Conservation (phyloP, 2,113 vertebrate genomes). For the Oreocharis arfaki region DNA sequence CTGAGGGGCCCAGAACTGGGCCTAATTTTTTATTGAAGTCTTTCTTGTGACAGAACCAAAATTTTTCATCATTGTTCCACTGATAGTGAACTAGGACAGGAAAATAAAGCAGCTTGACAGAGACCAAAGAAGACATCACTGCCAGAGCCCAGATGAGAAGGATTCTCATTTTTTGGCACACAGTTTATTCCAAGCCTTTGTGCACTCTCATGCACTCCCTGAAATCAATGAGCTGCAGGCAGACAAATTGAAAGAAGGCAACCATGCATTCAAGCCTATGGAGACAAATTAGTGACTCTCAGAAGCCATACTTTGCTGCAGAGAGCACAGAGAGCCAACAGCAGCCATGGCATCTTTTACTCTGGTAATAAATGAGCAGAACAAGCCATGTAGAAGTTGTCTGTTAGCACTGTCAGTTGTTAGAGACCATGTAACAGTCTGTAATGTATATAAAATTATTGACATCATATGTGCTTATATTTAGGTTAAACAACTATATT, state of each 20-base stretch:
- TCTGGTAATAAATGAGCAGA: neutral
- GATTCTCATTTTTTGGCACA: neutral
- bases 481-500: slow-evolving; percentile 37
- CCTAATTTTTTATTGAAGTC: neutral
- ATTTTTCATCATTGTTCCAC: neutral
- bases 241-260: neutral
- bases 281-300: neutral
- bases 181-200: neutral
- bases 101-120: neutral
- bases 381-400: neutral
- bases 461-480: slow-evolving; percentile 38
- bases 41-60: neutral
- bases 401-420: neutral
- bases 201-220: neutral
- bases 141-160: neutral
- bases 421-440: neutral
- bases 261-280: neutral
- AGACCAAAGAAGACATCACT: neutral
- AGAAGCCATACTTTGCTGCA: neutral
- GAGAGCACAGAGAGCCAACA: neutral
- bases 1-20: neutral
- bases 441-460: slow-evolving; percentile 30
- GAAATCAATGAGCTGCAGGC: neutral
- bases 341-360: neutral
- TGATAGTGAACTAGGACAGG: neutral